Conservation (phyloP, 2,888 invertebrate genomes). For the Heterodera filipjevi region DNA sequence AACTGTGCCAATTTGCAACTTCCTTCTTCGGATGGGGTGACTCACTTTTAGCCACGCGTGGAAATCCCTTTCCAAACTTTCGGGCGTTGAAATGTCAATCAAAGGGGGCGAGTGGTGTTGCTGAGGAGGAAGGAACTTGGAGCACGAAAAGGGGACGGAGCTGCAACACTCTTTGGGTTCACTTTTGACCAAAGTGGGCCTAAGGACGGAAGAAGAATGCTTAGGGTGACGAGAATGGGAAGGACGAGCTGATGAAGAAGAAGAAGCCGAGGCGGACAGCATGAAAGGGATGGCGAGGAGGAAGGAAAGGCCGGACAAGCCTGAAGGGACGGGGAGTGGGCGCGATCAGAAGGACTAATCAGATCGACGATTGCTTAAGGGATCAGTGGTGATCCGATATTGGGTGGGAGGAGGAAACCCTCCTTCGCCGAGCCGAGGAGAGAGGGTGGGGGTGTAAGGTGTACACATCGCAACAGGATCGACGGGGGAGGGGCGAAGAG, state of each 20-base stretch:
- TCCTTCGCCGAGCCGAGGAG: neutral
- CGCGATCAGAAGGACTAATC: neutral
- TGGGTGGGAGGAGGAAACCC: neutral
- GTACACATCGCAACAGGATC: slow-evolving; percentile 10
- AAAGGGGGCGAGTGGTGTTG: slow-evolving; percentile 27
- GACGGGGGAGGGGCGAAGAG: neutral
- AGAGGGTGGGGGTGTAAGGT: too few relatives aligned
- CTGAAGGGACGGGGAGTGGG: neutral
- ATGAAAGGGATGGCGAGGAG: neutral
- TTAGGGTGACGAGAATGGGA: slow-evolving; percentile 3
- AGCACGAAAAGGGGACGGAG: neutral
- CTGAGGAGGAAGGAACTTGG: neutral
- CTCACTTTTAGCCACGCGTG: slow-evolving; percentile 60
- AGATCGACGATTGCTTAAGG: neutral
- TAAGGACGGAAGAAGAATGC: neutral
- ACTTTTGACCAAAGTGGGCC: neutral
- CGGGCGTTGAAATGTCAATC: slow-evolving; percentile 61
- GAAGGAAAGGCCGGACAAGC: neutral
- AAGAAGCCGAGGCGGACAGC: neutral
- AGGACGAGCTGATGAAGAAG: neutral
- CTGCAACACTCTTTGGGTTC: slow-evolving; percentile 1
- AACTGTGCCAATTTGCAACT: neutral
- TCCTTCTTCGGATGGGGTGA: neutral
- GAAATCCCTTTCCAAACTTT: slow-evolving; percentile 60
- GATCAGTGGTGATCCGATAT: neutral